A percentile compares a stretch with the other conserved stretches of the same genome.
These are phyloP conservation scores for Sebastes dallii DNA, from an alignment of 2,797 vertebrate species.

Conservation along the genomic window DNA sequence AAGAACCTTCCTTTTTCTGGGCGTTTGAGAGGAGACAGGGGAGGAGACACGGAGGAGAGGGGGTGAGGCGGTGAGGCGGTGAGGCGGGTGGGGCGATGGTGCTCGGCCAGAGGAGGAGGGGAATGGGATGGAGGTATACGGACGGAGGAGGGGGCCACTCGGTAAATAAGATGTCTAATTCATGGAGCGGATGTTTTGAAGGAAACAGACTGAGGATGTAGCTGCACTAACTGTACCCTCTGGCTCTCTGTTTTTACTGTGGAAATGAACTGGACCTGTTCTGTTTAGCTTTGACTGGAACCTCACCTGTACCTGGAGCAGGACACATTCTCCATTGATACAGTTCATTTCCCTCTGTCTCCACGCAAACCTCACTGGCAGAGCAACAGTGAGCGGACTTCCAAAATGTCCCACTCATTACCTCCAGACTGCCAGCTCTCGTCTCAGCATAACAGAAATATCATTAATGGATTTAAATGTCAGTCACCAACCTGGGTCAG, in stretches of 20 bases:
- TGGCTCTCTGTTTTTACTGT: slow-evolving; percentile 55
- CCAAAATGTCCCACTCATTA: slow-evolving; percentile 42
- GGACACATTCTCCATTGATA: slow-evolving; percentile 72
- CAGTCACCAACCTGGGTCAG: slow-evolving; percentile 1
- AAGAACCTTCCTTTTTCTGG: slow-evolving; percentile 50
- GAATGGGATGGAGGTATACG: slow-evolving; percentile 10
- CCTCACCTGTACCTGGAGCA: slow-evolving; percentile 63
- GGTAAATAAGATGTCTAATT: slow-evolving; percentile 83
- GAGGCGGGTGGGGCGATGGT: slow-evolving; percentile 33
- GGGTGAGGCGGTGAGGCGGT: not conserved
- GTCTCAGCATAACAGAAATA: slow-evolving; percentile 18
- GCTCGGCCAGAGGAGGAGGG: slow-evolving; percentile 1
- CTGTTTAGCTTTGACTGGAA: slow-evolving; percentile 56
- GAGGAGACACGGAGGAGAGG: slow-evolving; percentile 17
- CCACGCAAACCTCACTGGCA: slow-evolving; percentile 49
- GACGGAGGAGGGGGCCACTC: slow-evolving; percentile 44
- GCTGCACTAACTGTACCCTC: slow-evolving; percentile 66
- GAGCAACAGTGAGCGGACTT: not conserved
- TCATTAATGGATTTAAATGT: slow-evolving; percentile 23
- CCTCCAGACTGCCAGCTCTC: slow-evolving; percentile 13
- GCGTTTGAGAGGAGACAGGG: slow-evolving; percentile 41
- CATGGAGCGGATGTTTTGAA: slow-evolving; percentile 86
- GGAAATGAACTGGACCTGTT: slow-evolving; percentile 69
- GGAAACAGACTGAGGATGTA: slow-evolving; percentile 82
- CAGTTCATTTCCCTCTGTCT: slow-evolving; percentile 50